Evolutionary conservation across 2,888 invertebrate genomes (phyloP).

Genomic region (Pyrgus malvae): DNA sequence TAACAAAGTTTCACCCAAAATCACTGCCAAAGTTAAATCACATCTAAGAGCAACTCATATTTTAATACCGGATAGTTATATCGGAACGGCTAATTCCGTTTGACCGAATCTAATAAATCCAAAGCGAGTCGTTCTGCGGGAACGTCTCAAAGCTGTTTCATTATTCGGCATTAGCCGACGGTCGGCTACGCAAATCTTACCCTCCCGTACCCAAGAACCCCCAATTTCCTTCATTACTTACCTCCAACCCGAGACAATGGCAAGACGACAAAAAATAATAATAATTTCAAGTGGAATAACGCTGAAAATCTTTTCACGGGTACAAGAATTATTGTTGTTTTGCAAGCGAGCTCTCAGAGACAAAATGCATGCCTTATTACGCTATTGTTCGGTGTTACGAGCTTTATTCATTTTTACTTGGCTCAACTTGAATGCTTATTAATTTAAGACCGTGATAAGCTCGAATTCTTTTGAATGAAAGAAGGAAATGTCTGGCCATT

Average conservation of each 20-base stretch:
- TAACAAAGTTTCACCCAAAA: neutral
- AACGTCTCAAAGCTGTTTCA: conserved; percentile 73
- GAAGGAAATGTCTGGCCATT: conserved; percentile 75
- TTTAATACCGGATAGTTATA: conserved; percentile 36
- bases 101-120: conserved; percentile 73
- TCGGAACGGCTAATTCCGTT: conserved; percentile 64
- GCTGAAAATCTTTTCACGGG: conserved; percentile 81
- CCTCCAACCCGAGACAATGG: conserved; percentile 80
- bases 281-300: conserved; percentile 82
- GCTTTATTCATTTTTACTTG: conserved; percentile 82
- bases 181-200: conserved; percentile 77
- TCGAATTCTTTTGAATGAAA: conserved; percentile 78
- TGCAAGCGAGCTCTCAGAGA: conserved; percentile 80
- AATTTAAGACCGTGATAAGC: conserved; percentile 81
- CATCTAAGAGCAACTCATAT: conserved; percentile 5
- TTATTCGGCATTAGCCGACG: conserved; percentile 76
- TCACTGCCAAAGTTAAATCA: neutral
- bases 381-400: conserved; percentile 79
- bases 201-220: conserved; percentile 68
- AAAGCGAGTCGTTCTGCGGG: conserved; percentile 41
- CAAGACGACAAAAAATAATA: conserved; percentile 78
- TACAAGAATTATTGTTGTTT: conserved; percentile 81
- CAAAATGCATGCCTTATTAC: conserved; percentile 81
- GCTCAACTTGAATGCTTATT: conserved; percentile 82
- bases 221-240: conserved; percentile 82